Evolutionary conservation across 2,797 vertebrate species (phyloP).

Genomic region (Acanthurus tractus): DNA sequence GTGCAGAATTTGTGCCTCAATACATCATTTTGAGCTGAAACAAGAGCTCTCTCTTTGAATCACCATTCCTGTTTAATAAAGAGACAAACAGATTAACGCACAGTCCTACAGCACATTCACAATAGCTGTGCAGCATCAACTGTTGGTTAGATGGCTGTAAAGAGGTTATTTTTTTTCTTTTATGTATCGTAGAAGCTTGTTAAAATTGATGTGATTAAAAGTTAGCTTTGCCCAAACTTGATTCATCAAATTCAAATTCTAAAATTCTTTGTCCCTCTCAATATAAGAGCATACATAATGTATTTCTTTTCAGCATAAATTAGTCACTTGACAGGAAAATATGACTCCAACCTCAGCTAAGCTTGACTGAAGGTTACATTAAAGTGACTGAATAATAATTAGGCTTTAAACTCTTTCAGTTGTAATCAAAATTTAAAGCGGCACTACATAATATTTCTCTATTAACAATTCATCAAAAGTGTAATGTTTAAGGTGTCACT

Average conservation of each 20-base stretch:
- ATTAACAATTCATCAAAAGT: background rate
- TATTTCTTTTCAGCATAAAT: constrained; percentile 2
- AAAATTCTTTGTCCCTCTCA: background rate
- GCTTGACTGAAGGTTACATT: constrained; percentile 7
- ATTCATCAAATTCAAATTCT: constrained; percentile 7
- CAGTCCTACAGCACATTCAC: background rate
- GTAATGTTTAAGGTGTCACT: background rate
- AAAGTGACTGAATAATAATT: constrained; percentile 1
- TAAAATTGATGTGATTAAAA: background rate
- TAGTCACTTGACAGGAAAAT: background rate
- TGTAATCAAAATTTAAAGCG: background rate
- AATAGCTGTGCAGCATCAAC: background rate
- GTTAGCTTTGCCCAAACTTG: background rate
- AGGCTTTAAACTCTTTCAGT: background rate
- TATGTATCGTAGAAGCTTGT: background rate
- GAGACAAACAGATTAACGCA: constrained; percentile 9
- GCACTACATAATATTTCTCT: background rate
- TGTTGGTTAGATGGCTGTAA: background rate
- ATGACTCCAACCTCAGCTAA: background rate
- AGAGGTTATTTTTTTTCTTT: background rate
- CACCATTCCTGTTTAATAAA: constrained; percentile 31
- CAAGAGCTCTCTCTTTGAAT: constrained; percentile 42
- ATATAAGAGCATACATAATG: background rate
- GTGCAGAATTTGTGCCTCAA: constrained; percentile 37
- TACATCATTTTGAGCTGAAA: constrained; percentile 41